Base-by-base conservation (phyloP, 2,888 invertebrate genomes). In the Bellardia bayeri region DNA sequence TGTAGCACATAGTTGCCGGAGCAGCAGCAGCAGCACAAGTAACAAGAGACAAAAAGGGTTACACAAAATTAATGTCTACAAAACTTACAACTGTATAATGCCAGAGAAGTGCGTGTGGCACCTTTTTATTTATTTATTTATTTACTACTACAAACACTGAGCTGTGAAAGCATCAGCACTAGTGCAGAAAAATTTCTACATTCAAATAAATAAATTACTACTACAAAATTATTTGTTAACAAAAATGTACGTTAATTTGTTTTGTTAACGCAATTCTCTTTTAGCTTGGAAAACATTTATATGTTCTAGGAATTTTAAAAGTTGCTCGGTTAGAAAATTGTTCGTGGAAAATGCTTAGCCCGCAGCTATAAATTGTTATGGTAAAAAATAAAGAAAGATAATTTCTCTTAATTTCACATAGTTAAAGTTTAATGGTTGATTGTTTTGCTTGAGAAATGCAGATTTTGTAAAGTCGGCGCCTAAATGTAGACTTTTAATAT, bases 31-130 rank as follows among this genome's bases (percentile, higher is more conserved):
- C 61, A 72, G 71, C 76, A 69, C 63, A 82, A 58, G 80, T 75
- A 78, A 75, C 78, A 7, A 63, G 23, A 74, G 37, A 75, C 80
- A 83, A 83, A 85, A 88, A 82, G 30, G 56, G 74, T 78, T 76
- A 23, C 45, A 71, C 69, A 75, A 85, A 69, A 81, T 85, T 85
- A 63, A 85, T 81, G 85, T 85, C 74, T 81, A 75, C 45, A 63
- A 81, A 64, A 56, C 51, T 75, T 85, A 80, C 74, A 63, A 69
- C 75, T 68, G 86, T 78, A 23, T 40, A 72, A 40, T 58, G 13
- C 14, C 14, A 37, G 16, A 40, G 78, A 45, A 76, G 75, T 81
- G 85, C 80, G 85, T 81, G 85, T 85, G 85, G 85, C 85, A 75
- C 69, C 69, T 81, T 76, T 49, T 23, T 75, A 14, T 71, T 45